Evolutionary conservation across 2,797 vertebrate genomes (phyloP).

Genomic region (Hoplostethus atlanticus): DNA sequence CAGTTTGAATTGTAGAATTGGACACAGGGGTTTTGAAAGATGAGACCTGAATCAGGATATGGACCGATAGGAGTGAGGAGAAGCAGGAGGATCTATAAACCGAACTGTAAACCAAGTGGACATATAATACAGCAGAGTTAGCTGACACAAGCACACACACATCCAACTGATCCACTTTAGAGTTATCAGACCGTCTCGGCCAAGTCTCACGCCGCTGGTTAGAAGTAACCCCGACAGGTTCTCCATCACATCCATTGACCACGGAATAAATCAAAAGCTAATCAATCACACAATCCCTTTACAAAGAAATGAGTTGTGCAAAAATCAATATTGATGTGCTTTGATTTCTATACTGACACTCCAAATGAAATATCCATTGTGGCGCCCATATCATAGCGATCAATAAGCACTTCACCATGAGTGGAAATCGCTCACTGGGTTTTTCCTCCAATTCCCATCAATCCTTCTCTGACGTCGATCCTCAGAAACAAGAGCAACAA

Average conservation of each 20-base stretch:
- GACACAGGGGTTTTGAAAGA: too few relatives aligned
- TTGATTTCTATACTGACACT: slow-evolving; percentile 52
- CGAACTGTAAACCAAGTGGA: not conserved
- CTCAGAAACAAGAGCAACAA: too few relatives aligned
- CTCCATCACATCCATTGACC: slow-evolving; percentile 19
- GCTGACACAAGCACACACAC: slow-evolving; percentile 16
- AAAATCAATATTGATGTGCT: slow-evolving; percentile 44
- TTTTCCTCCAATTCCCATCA: too few relatives aligned
- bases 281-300: slow-evolving; percentile 32
- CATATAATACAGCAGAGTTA: not conserved
- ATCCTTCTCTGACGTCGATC: too few relatives aligned
- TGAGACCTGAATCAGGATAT: too few relatives aligned
- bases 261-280: slow-evolving; percentile 30
- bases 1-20: too few relatives aligned
- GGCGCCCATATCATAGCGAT: slow-evolving; percentile 30
- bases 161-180: slow-evolving; percentile 5
- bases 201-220: slow-evolving; percentile 19
- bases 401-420: slow-evolving; percentile 39
- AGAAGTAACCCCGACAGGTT: not conserved
- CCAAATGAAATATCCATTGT: slow-evolving; percentile 39
- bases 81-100: not conserved
- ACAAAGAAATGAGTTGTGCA: not conserved
- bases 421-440: too few relatives aligned
- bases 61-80: not conserved
- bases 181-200: slow-evolving; percentile 13